Base-by-base conservation (phyloP, 2,113 vertebrate genomes). In the Sporophila hypoxantha region DNA sequence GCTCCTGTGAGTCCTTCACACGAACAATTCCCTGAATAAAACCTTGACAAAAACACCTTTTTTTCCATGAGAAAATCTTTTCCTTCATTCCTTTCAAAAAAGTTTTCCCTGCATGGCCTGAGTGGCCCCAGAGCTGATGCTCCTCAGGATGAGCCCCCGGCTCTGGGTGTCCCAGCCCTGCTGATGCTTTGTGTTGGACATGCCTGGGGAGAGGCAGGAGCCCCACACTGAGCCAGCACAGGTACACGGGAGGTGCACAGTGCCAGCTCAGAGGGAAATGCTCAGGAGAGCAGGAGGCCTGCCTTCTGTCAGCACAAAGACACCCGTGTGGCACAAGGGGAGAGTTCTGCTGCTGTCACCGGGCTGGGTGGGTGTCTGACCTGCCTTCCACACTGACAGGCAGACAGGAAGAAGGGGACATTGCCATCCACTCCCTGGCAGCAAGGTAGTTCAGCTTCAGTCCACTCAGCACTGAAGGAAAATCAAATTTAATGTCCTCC, bases 101-200 rank as follows among this genome's bases (percentile, higher is more conserved):
- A 30, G 7, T 41, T 65, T 74, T 68, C 16, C n/a, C 29, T 13
- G 8, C 9, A 12, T 32, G 41, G 41, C 36, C 70, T 12, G 73
- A 2, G 25, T 59, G 64, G 69, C 17, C 47, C 39, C 17, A 47
- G 52, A 29, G 17, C 52, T 34, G 21, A 61, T 47, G 36, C 11
- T 70, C 26, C 53, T 25, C 17, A 34, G 60, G 76, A 53, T 32
- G 44, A 84, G 36, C 8, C 47, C 32, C 15, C 18, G 26, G 3
- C 10, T 26, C 37, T 26, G 13, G 11, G 17, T 23, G 25, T 21
- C 39, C 10, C 44, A 91, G 12, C 73, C 29, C 14, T 5, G 32
- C 14, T n/a, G 41, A n/a, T 0, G 1, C 12, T 61, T 53, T 5
- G 4, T 10, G 22, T 23, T n/a, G 26, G 55, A 10, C 20, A 4